phyloP scores from a whole-genome alignment of 2,797 vertebrate species.

The Gila robusta region DNA sequence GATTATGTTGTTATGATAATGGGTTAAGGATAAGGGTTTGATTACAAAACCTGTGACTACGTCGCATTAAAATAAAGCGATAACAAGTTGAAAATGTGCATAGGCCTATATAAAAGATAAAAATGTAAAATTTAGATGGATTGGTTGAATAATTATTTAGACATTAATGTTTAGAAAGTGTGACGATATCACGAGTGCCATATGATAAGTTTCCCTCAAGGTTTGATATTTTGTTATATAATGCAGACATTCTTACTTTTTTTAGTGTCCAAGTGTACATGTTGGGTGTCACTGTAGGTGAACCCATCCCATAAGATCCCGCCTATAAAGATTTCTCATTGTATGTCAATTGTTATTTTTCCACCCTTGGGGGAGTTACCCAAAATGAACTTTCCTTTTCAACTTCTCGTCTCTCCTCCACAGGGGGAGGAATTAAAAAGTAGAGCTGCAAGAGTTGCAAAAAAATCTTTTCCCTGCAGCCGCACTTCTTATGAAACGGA shows the following conservation, averaged over 20 bases:
- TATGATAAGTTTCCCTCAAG: background rate
- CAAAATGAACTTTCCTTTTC: slow-evolving; percentile 49
- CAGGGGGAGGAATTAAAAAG: slow-evolving; percentile 65
- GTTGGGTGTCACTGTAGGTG: background rate
- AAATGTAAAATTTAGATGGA: background rate
- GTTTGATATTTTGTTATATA: background rate
- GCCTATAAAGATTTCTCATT: background rate
- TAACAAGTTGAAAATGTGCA: background rate
- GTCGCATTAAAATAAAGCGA: background rate
- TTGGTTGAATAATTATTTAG: background rate
- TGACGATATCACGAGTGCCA: background rate
- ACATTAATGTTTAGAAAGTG: background rate
- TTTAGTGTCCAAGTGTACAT: background rate
- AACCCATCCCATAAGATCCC: background rate
- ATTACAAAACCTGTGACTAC: background rate
- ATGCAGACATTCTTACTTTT: background rate
- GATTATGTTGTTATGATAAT: background rate
- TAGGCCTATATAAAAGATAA: background rate
- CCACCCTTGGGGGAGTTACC: slow-evolving; percentile 25
- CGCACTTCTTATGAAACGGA: slow-evolving; percentile 72
- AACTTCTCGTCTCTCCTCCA: slow-evolving; percentile 56
- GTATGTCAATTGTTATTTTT: slow-evolving; percentile 57
- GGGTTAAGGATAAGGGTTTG: background rate
- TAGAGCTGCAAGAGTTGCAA: slow-evolving; percentile 72
- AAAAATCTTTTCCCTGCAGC: slow-evolving; percentile 71